Base-by-base conservation (phyloP, 1,140 invertebrate species). In the Drosophila bifasciata region DNA sequence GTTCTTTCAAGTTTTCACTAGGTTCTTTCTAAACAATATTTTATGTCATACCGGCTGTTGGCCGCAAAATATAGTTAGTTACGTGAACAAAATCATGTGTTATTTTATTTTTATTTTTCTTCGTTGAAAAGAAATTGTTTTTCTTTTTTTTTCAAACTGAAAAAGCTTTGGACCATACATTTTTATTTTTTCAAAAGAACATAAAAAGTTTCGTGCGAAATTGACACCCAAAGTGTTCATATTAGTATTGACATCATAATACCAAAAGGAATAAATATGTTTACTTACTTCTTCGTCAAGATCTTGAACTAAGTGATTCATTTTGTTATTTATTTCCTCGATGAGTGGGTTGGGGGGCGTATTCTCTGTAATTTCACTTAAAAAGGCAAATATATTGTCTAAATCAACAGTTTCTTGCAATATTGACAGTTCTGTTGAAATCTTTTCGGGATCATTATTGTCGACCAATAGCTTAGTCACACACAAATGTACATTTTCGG, bases 331-430 rank as follows among this genome's bases (percentile, higher is more conserved):
- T 48, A 97, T 97, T 90, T 97, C 96, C n/a, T 96, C 95, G 13
- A 97, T 95, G 7, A 96, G 94, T 41, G 93, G 92, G 45, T 94
- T 93, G 25, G 93, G 92, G 36, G 60, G 36, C 3, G 58, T 28
- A 25, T 25, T 79, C 4, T 93, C 92, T 13, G 96, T 95, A 13
- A 97, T 95, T 64, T 97, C 96, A 0, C 96, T 96, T 7, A 99
- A 92, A 90, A 99, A 99, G 48, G 96, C 96, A 92, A 98, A 99
- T 78, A 99, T 93, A 92, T 98, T 97, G 91, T 99, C 97, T 50
- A 99, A 93, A 90, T 98, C 97, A 0, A 98, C 95, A 0, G 96
- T 96, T 59, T 96, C 94, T 36, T 92, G 91, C 41, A 93, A 45
- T 61, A 62, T 46, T 9, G 46, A 19, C 3, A 70, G 48, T 17